Base-by-base conservation (phyloP, 2,888 invertebrate genomes). In the Ichneumon xanthorius region DNA sequence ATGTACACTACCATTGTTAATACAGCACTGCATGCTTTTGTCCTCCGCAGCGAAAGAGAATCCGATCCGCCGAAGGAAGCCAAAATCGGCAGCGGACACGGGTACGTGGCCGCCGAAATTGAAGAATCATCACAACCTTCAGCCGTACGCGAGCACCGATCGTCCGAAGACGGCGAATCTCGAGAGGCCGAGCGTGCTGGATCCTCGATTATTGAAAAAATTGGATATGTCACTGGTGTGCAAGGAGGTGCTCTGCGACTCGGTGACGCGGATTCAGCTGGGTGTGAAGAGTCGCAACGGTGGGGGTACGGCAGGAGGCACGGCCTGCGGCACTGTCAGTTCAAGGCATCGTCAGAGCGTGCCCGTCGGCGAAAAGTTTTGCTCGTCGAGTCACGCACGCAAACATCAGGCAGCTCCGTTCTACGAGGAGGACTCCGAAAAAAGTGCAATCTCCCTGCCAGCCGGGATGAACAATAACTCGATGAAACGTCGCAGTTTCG, bases 181-280 rank as follows among this genome's bases (percentile, higher is more conserved):
- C 78, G 95, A 95, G 61, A 94, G 94, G 65, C 96, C 96, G 0
- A 93, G 94, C 55, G 92, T 96, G 4, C 91, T 96, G 76, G 94
- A 96, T 89, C 95, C 95, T 0, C 92, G 94, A 58, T 92, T 95
- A 37, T 92, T 95, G 50, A 94, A 94, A 19, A 95, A 95, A 88
- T 93, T 96, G 48, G 96, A 96, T 90, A 95, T 96, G 95, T 95
- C 95, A 0, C 90, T 94, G 72, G 92, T 95, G 45, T 94, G 95
- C 70, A 95, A 95, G 88, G 95, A 95, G 87, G 94, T 95, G 67
- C 91, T 95, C 16, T 93, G 94, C 78, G 88, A 92, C 67, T 92
- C 92, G 9, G 90, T 92, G 89, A 91, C 91, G 79, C 89, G 89
- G 50, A 88, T 89, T 80, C 88, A 86, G 55, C 80, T 82, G 85